Evolutionary conservation across 2,797 vertebrate genomes (phyloP), one percentile per base, ranked within the genome.

Genomic region (Dermochelys coriacea): DNA sequence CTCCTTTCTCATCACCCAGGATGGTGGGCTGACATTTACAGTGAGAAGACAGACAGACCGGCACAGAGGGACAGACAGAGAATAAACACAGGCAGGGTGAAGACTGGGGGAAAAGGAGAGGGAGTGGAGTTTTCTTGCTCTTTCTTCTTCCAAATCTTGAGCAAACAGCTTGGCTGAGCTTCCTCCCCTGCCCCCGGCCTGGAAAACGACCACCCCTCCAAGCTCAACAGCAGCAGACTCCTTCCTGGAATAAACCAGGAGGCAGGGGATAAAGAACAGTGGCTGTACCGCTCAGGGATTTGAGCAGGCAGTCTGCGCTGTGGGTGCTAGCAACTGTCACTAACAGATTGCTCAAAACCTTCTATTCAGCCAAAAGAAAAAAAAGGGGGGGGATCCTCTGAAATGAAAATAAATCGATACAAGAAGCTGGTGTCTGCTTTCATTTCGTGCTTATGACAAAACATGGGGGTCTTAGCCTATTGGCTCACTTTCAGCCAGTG

Each of bases 331-430:
- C 95, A 97, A 64, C 90, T 93, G 84, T 82, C 74, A 15, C 23
- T 91, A 92, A 86, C 61, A 94, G 89, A 93, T 94, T 96, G 90
- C 94, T 96, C 94, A 94, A 94, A 96, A 96, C 64, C 71, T 91
- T 85, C 85, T 94, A 91, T 94, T 94, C 87, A 94, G 84, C 87
- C 87, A 92, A 94, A 77, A 94, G 94, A 85, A 96, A 93, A 85
- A 34, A 51, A 54, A 89, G 11, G 21, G 37, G 5, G 37, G 6
- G 5, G 23, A 91, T 81, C 57, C 61, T 68, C 87, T 82, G 71
- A 89, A 93, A 94, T 88, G n/a, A 94, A 96, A 95, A 94, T 82
- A 92, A 95, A 97, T 71, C 91, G 51, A 93, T 91, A 81, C 80
- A 91, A 93, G 81, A 45, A 92, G 77, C 88, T 81, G 50, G 55